Base-by-base conservation (phyloP, 1,140 invertebrate species). In the Zophobas morio region DNA sequence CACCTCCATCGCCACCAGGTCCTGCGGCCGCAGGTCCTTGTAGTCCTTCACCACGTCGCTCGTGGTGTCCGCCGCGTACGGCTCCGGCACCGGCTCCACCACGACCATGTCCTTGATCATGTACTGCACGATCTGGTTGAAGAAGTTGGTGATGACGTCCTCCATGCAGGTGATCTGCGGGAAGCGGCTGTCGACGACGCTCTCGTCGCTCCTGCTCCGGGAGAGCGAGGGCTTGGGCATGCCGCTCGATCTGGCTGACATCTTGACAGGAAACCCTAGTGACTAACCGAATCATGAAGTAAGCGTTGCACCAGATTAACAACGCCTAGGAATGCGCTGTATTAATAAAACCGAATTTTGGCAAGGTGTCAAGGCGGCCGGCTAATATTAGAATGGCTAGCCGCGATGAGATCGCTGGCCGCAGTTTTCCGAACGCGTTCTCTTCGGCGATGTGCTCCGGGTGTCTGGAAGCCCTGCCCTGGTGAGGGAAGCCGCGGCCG, bases 311-410 rank as follows among this genome's bases (percentile, higher is more conserved):
- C 54, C 54, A 36, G 34, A 57, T 57, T 57, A 57, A 57, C 34
- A 57, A 57, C 54, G 54, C 60, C 60, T 72, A 72, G 51, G 51
- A 51, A 54, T 72, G 46, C 34, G 70, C 51, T 33, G 70, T 72
- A 72, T 72, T 42, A 53, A 79, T 79, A 79, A 49, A 37, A 57
- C 39, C 71, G 47, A 79, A 79, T 76, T 83, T 83, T 83, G 82
- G 82, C 82, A 83, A 82, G 77, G 72, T 82, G 79, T 82, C 82
- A 83, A 83, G 66, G 80, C 76, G 76, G 77, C 78, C 76, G 79
- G 40, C 80, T 82, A 83, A 83, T 80, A 79, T 83, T 83, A 83
- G 82, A 72, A 75, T 70, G 75, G 78, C 82, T 75, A 78, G 82
- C 49, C 77, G 37, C 56, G 34, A 79, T 60, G 70, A 70, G 78